These are phyloP conservation scores for Villa cingulata DNA, from an alignment of 2,888 invertebrate species.

Conservation along the genomic window DNA sequence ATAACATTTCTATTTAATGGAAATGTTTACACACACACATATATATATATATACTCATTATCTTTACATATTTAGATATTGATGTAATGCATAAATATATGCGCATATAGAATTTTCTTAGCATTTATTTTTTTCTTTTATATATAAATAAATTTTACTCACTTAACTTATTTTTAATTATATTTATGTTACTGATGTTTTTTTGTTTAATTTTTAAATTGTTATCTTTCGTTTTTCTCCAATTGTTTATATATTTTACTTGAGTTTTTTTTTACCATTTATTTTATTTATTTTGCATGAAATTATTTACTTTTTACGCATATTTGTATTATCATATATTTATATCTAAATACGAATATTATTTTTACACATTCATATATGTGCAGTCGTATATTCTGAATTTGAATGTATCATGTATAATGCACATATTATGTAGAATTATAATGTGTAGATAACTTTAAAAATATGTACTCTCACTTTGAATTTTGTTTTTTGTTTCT, in stretches of 20 bases:
- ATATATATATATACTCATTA: no score
- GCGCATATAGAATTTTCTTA: no score
- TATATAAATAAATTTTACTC: no score
- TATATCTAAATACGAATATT: background rate
- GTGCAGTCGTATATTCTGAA: no score
- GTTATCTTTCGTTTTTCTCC: background rate
- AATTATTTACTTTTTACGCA: constrained; percentile 2
- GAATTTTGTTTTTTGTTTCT: background rate
- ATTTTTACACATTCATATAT: background rate
- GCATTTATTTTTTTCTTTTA: no score
- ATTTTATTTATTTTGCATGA: constrained; percentile 5
- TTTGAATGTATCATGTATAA: no score
- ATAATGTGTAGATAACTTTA: background rate
- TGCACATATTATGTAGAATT: no score
- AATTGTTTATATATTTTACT: background rate
- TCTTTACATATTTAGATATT: no score
- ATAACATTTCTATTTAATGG: no score
- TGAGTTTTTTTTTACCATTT: background rate
- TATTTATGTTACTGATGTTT: background rate
- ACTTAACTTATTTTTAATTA: background rate
- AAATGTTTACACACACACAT: background rate
- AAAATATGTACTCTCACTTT: background rate
- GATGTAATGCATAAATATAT: no score
- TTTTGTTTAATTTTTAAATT: background rate
- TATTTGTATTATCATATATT: background rate